Conservation (phyloP, 1,140 invertebrate genomes). For the Drosophila subobscura region DNA sequence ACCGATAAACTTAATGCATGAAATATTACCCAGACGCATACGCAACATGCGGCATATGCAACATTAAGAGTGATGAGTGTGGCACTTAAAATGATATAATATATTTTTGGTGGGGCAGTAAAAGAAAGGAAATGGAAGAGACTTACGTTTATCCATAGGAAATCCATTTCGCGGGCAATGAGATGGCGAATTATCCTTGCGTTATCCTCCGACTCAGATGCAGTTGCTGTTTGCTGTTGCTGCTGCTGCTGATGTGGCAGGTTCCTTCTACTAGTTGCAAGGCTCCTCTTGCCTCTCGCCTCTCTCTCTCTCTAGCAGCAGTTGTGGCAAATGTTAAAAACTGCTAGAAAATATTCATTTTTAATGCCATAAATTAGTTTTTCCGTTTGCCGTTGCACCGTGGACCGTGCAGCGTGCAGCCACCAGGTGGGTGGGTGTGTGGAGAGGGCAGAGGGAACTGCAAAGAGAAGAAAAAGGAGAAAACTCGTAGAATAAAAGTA, state of each 20-base stretch:
- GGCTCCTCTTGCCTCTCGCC: slow-evolving; percentile 12
- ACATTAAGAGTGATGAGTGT: slow-evolving; percentile 38
- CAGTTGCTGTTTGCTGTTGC: background rate
- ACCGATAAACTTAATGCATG: slow-evolving; percentile 49
- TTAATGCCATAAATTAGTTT: slow-evolving; percentile 82
- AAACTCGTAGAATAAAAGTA: too few species aligned
- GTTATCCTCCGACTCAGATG: slow-evolving; percentile 3
- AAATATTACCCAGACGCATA: slow-evolving; percentile 62
- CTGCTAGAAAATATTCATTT: slow-evolving; percentile 82
- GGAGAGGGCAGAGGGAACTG: too few species aligned
- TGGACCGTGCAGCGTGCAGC: slow-evolving; percentile 14
- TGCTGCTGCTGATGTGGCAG: slow-evolving; percentile 12
- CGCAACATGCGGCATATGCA: slow-evolving; percentile 29
- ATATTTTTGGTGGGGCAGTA: background rate
- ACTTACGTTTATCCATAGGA: too few species aligned
- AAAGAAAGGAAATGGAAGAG: slow-evolving; percentile 12
- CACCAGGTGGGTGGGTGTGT: too few species aligned
- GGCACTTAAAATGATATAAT: slow-evolving; percentile 3
- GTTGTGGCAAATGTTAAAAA: slow-evolving; percentile 74
- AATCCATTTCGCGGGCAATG: too few species aligned
- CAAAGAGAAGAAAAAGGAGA: too few species aligned
- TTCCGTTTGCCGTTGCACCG: slow-evolving; percentile 63
- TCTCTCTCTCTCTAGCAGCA: slow-evolving; percentile 6
- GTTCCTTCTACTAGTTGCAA: slow-evolving; percentile 4
- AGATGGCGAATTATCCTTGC: too few species aligned